These are phyloP conservation scores for Bucco capensis DNA, from an alignment of 2,113 vertebrate species.

Conservation along the genomic window DNA sequence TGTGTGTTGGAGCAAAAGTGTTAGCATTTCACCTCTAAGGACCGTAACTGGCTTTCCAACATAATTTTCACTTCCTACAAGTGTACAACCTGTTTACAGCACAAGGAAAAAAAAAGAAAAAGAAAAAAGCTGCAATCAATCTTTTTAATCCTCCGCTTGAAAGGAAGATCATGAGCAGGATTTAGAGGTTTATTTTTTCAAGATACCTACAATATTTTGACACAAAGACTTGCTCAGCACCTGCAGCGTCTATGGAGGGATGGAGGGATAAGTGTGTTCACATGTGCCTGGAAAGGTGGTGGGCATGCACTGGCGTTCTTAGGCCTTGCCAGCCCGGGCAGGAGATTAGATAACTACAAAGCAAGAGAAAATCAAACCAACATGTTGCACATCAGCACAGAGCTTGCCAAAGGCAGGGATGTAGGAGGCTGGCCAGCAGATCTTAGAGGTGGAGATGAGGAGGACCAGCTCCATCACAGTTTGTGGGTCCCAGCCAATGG, in stretches of 20 bases:
- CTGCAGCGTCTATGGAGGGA: not conserved
- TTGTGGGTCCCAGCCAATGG: not conserved
- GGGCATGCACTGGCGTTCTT: not conserved
- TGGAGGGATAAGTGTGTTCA: not conserved
- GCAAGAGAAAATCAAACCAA: not conserved
- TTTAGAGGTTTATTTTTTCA: not conserved
- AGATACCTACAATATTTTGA: not conserved
- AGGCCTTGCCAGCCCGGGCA: not conserved
- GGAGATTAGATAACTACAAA: not conserved
- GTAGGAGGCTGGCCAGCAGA: not conserved
- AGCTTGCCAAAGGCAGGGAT: not conserved
- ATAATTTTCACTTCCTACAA: not conserved
- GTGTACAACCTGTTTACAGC: not conserved
- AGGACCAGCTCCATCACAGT: not conserved
- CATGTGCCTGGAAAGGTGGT: not conserved
- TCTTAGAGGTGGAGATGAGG: not conserved
- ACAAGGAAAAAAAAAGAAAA: fast-evolving
- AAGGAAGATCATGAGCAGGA: not conserved
- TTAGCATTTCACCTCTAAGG: not conserved
- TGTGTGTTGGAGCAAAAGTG: not conserved
- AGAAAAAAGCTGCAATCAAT: not conserved
- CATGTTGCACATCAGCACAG: fast-evolving
- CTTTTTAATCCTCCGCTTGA: not conserved
- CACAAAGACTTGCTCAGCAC: not conserved
- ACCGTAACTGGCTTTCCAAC: not conserved